These are phyloP conservation scores for Erythrolamprus reginae DNA, from an alignment of 2,113 vertebrate genomes.

Conservation along the genomic window DNA sequence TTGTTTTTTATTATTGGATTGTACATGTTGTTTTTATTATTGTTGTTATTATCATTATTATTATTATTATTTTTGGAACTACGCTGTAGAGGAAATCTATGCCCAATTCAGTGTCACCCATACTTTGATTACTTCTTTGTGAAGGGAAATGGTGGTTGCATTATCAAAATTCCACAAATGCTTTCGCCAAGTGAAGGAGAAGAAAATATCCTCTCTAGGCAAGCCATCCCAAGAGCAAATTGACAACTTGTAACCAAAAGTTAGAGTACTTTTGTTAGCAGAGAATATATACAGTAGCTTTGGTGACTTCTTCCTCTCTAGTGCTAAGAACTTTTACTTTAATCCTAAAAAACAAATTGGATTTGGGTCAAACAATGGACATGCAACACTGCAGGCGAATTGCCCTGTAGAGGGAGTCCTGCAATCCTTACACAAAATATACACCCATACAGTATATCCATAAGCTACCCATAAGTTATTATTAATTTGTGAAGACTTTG, in stretches of 20 bases:
- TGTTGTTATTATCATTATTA: too few relatives aligned
- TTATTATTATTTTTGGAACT: not conserved
- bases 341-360: not conserved
- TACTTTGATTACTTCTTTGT: not conserved
- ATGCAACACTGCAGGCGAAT: not conserved
- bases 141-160: not conserved
- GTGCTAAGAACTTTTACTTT: not conserved
- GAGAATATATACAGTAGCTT: not conserved
- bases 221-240: not conserved
- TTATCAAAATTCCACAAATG: not conserved
- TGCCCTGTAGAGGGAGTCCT: not conserved
- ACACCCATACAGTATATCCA: not conserved
- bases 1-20: too few relatives aligned
- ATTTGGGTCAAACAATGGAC: not conserved
- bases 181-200: not conserved
- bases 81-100: not conserved
- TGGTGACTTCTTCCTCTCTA: not conserved
- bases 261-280: not conserved
- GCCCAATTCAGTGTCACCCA: not conserved
- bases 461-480: not conserved
- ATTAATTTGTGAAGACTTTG: not conserved
- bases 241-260: not conserved
- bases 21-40: too few relatives aligned
- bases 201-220: not conserved
- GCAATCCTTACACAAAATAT: not conserved